These are phyloP conservation scores for Notodonta dromedarius DNA, from an alignment of 2,888 invertebrate genomes.

Conservation along the genomic window DNA sequence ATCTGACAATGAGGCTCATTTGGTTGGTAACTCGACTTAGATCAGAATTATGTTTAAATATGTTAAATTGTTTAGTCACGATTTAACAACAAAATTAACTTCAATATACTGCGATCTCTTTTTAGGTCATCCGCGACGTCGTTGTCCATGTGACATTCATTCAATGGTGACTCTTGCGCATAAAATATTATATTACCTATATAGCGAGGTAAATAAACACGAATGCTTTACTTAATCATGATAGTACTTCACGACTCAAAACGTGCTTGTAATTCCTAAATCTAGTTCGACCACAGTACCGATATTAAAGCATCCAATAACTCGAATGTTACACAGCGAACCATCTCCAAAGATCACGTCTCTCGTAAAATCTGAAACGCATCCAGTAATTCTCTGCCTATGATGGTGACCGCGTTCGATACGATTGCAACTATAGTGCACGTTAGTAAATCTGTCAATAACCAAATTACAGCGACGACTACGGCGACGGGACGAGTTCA, in stretches of 20 bases:
- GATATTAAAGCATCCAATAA: neutral
- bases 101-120: no score
- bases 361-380: slow-evolving; percentile 39
- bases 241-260: neutral
- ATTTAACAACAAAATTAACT: no score
- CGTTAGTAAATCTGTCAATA: slow-evolving; percentile 74
- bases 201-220: no score
- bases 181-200: no score
- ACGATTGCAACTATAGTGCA: slow-evolving; percentile 45
- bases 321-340: slow-evolving; percentile 13
- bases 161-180: no score
- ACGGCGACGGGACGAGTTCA: slow-evolving; percentile 54
- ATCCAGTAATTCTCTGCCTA: slow-evolving; percentile 41
- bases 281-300: neutral
- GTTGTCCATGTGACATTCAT: no score
- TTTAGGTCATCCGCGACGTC: no score
- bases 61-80: no score
- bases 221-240: no score
- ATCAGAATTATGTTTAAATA: no score
- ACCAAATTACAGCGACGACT: slow-evolving; percentile 67
- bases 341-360: slow-evolving; percentile 39
- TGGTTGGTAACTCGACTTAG: no score
- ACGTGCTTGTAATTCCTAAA: neutral
- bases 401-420: slow-evolving; percentile 40
- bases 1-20: no score